Evolutionary conservation across 35 echinoderm and acorn worm genomes (phyloP).

Genomic region (Ptychodera flava): DNA sequence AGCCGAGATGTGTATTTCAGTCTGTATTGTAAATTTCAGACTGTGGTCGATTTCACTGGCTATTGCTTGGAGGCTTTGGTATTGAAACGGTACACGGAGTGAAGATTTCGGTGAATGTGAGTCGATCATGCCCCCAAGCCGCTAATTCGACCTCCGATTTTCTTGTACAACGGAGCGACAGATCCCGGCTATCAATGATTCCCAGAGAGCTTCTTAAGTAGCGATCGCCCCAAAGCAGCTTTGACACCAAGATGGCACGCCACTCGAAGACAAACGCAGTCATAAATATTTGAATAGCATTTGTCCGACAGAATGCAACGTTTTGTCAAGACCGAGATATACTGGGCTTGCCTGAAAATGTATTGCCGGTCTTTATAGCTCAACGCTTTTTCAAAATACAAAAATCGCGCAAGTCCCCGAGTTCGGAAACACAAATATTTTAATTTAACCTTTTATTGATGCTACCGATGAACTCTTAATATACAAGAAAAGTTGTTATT

Average conservation of each 20-base stretch:
- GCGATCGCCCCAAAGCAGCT: not conserved
- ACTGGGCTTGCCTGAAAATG: no score
- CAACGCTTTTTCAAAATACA: no score
- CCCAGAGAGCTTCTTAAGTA: not conserved
- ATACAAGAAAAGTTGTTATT: no score
- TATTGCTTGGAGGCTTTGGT: not conserved
- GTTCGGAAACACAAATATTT: no score
- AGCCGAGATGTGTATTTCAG: not conserved
- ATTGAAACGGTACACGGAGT: not conserved
- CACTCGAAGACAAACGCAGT: not conserved
- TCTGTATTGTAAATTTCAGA: not conserved
- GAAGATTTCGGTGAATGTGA: not conserved
- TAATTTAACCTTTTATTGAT: no score
- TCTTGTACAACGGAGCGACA: not conserved
- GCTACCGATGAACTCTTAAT: no score
- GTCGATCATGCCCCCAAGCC: not conserved
- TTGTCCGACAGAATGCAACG: not conserved
- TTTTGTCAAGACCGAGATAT: no score
- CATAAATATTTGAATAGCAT: not conserved
- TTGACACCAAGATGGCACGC: not conserved
- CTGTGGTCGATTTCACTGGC: not conserved
- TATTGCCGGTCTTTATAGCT: no score
- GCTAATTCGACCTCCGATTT: not conserved
- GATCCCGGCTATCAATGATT: not conserved
- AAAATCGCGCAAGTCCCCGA: no score